Conservation (phyloP, 2,797 vertebrate genomes). For the Chelmon rostratus region DNA sequence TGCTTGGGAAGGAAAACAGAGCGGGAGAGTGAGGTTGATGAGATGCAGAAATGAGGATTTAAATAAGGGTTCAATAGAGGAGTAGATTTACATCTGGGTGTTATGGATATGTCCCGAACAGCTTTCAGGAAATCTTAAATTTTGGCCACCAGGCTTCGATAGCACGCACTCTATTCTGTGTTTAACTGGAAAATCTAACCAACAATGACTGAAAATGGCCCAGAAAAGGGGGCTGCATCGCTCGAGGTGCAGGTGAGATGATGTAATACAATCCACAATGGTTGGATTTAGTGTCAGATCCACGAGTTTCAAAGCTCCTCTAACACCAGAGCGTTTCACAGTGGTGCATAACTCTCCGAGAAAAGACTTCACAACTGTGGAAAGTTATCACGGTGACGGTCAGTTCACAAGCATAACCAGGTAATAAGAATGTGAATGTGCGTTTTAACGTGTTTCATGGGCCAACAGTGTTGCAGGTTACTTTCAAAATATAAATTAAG, state of each 20-base stretch:
- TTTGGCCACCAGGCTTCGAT: neutral
- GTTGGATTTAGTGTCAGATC: neutral
- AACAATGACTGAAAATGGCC: neutral
- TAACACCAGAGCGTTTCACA: neutral
- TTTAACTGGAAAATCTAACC: conserved; percentile 2
- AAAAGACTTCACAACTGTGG: neutral
- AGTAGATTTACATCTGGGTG: neutral
- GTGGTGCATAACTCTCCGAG: too few species aligned
- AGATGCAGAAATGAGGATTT: conserved; percentile 16
- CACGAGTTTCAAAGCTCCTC: neutral
- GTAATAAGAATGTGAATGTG: neutral
- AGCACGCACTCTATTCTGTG: neutral
- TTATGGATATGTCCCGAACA: neutral
- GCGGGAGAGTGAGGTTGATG: neutral
- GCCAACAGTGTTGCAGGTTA: too few species aligned
- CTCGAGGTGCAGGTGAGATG: neutral
- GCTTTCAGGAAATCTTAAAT: conserved; percentile 1
- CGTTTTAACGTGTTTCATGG: neutral
- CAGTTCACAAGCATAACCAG: too few species aligned
- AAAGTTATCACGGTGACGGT: neutral
- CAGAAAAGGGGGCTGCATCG: neutral
- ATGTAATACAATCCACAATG: neutral
- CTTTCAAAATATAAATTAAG: too few species aligned
- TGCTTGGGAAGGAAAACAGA: conserved; percentile 36
- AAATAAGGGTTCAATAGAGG: neutral